A percentile compares a stretch with the other conserved stretches of the same genome.
These are phyloP conservation scores for Pectinophora gossypiella DNA, from an alignment of 1,140 invertebrate species.

Conservation along the genomic window DNA sequence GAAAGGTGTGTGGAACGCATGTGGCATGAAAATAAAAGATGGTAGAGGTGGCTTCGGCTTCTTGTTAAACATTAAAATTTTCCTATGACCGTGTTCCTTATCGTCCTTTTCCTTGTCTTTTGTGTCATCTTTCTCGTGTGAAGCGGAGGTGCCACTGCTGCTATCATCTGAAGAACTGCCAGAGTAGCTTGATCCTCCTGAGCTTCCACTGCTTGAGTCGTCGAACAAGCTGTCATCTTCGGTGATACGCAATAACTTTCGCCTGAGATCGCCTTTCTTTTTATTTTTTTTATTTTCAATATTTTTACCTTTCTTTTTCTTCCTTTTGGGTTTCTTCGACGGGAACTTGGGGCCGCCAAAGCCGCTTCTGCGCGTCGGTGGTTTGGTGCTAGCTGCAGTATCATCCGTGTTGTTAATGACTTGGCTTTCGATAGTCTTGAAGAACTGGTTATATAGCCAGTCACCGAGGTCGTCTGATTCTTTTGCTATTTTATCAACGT, in stretches of 20 bases:
- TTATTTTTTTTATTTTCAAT: constrained; percentile 16
- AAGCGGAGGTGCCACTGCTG: background rate
- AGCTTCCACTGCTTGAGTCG: constrained; percentile 8
- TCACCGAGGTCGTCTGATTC: constrained; percentile 54
- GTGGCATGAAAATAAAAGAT: constrained; percentile 58
- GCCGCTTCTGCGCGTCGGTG: constrained; percentile 33
- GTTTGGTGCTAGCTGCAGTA: constrained; percentile 10
- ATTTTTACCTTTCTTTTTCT: constrained; percentile 29
- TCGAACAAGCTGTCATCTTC: constrained; percentile 56
- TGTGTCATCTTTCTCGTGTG: constrained; percentile 13
- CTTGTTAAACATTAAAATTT: constrained; percentile 54
- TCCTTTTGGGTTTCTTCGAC: constrained; percentile 21
- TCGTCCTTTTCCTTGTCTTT: constrained; percentile 20
- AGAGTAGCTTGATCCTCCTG: background rate
- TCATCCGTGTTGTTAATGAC: constrained; percentile 51
- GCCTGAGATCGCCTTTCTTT: constrained; percentile 29
- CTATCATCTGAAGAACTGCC: constrained; percentile 6
- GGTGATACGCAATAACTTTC: constrained; percentile 45
- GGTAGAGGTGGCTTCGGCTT: constrained; percentile 49
- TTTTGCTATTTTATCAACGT: constrained; percentile 41
- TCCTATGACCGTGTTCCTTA: constrained; percentile 46
- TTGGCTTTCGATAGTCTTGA: constrained; percentile 61
- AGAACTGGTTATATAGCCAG: constrained; percentile 66
- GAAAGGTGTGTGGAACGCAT: constrained; percentile 47
- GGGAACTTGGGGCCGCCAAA: constrained; percentile 12